Conservation (phyloP, 2,888 invertebrate genomes). For the Catonia carolina region DNA sequence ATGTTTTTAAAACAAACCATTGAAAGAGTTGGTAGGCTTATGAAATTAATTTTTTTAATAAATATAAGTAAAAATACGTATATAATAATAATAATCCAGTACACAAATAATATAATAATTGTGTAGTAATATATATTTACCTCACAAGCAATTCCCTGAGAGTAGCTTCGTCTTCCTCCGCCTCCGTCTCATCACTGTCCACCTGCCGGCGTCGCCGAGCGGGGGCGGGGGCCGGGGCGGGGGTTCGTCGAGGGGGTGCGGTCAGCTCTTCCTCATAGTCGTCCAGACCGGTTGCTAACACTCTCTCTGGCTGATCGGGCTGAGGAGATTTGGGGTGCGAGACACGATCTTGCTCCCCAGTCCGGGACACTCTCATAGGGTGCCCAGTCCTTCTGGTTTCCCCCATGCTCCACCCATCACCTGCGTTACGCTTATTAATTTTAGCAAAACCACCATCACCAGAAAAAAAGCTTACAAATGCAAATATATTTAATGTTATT, state of each 20-base stretch:
- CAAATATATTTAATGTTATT: too few species aligned
- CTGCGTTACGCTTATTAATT: background rate
- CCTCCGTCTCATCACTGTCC: conserved; percentile 29
- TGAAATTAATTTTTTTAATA: too few species aligned
- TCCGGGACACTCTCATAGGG: conserved; percentile 22
- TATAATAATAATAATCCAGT: too few species aligned
- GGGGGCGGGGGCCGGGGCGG: conserved; percentile 40
- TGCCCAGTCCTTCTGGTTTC: conserved; percentile 17
- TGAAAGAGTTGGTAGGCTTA: too few species aligned
- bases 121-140: too few species aligned
- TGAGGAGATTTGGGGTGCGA: too few species aligned
- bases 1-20: too few species aligned
- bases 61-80: too few species aligned
- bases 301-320: conserved; percentile 24
- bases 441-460: too few species aligned
- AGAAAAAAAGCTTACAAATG: too few species aligned
- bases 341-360: too few species aligned
- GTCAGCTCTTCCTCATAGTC: conserved; percentile 40
- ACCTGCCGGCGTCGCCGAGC: conserved; percentile 38
- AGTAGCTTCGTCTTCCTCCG: conserved; percentile 76
- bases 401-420: conserved; percentile 19
- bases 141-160: conserved; percentile 92
- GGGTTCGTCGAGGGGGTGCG: conserved; percentile 34
- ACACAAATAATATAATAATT: too few species aligned
- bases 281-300: conserved; percentile 38